Evolutionary conservation across 2,797 vertebrate genomes (phyloP), one percentile per base, ranked within the genome.

Genomic region (Hippocampus kuda): DNA sequence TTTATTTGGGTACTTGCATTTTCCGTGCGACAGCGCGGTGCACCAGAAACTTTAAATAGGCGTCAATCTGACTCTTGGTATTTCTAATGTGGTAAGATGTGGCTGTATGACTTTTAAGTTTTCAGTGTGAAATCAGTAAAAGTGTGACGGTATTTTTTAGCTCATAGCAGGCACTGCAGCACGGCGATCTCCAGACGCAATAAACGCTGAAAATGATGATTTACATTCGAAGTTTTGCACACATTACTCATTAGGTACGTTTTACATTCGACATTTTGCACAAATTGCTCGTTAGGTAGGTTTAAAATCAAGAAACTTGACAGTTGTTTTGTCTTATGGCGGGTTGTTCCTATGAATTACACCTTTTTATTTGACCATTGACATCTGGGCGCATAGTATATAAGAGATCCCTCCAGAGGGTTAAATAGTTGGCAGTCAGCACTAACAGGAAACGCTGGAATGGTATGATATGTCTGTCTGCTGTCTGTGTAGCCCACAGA

Each of bases 401-500:
- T 61, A 61, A 49, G 65, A 27, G 65, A 48, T 66, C 48, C 44
- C 24, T 46, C 82, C 82, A 87, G 59, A 86, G 88, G 87, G 87
- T 88, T 88, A 89, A 88, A 88, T 84, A 88, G 78, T 87, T 88
- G 76, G 81, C 85, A 84, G 83, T 87, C 85, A 86, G 83, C 81
- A 74, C 65, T 86, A 86, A 89, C 87, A 89, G 88, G 87, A 89
- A 89, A 87, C 76, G 86, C 82, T 83, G 81, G 84, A 89, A 88
- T 88, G 86, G 84, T 88, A 85, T 88, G 88, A 88, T 88, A 84
- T 88, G 88, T 89, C 88, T 88, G 86, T 86, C 84, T 83, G 59
- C 59, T 61, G 59, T 80, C 57, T 82, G 79, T 86, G 84, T 77
- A 75, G 78, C 77, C 79, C 81, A 79, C 73, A 84, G 84, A 88